Conservation (phyloP, 2,797 vertebrate genomes). For the Muscicapa striata region DNA sequence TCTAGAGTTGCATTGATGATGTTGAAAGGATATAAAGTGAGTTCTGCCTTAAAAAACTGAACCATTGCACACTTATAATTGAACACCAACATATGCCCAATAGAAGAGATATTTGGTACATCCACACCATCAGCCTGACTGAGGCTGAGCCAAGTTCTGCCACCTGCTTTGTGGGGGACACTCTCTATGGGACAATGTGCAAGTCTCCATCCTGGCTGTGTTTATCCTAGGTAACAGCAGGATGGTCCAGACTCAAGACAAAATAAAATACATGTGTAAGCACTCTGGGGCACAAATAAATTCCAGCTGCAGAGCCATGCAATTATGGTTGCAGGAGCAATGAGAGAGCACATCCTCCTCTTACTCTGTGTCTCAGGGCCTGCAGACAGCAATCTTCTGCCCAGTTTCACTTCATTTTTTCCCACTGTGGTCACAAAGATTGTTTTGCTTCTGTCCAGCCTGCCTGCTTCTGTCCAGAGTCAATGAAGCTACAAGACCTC, state of each 20-base stretch:
- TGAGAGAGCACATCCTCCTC: background rate
- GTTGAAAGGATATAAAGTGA: background rate
- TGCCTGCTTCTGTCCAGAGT: background rate
- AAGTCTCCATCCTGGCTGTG: background rate
- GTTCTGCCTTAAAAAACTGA: background rate
- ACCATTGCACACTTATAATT: background rate
- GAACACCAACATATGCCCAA: fast-evolving
- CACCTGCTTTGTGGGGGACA: background rate
- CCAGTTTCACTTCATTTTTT: background rate
- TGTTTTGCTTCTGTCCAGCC: background rate
- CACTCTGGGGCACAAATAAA: background rate
- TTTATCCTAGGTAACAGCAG: background rate
- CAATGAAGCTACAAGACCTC: background rate
- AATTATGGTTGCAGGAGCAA: background rate
- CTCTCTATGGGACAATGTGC: background rate
- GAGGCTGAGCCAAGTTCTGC: background rate
- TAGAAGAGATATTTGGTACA: background rate
- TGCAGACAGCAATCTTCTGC: background rate
- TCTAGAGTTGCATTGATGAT: background rate
- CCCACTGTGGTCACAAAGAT: background rate
- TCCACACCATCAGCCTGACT: background rate
- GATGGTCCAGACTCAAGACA: background rate
- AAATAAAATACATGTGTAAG: background rate
- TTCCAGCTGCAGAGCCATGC: background rate
- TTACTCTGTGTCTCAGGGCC: background rate